Conservation (phyloP, 2,797 vertebrate genomes). For the Orientallactaga sibirica region DNA sequence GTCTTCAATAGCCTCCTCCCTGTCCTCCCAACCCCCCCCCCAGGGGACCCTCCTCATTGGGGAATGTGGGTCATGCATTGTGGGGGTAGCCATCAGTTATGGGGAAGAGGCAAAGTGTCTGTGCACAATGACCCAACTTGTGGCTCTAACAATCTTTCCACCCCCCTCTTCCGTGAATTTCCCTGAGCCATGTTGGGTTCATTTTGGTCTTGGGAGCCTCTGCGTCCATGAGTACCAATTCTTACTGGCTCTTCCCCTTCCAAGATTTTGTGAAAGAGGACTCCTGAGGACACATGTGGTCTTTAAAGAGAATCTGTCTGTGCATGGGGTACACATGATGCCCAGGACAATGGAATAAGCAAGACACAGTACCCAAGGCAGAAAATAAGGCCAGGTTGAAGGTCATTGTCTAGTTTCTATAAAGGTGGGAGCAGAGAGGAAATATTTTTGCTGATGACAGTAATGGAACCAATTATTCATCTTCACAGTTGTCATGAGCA, state of each 20-base stretch:
- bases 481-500: neutral
- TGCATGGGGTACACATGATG: neutral
- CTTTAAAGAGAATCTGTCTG: neutral
- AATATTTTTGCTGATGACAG: too few relatives aligned
- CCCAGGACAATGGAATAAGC: neutral
- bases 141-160: too few relatives aligned
- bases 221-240: neutral
- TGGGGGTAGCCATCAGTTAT: too few relatives aligned
- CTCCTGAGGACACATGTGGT: neutral
- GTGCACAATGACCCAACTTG: too few relatives aligned
- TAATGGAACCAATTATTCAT: neutral
- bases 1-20: too few relatives aligned
- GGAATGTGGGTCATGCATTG: too few relatives aligned
- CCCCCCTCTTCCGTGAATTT: too few relatives aligned
- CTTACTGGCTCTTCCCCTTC: accelerated
- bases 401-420: neutral
- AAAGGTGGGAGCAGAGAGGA: neutral
- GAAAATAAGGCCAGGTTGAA: neutral
- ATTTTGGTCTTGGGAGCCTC: too few relatives aligned
- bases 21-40: too few relatives aligned
- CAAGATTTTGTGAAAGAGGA: neutral
- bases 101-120: too few relatives aligned
- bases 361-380: neutral
- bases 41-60: too few relatives aligned
- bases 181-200: too few relatives aligned